Base-by-base conservation (phyloP, 2,113 vertebrate species). In the Salvator merianae region DNA sequence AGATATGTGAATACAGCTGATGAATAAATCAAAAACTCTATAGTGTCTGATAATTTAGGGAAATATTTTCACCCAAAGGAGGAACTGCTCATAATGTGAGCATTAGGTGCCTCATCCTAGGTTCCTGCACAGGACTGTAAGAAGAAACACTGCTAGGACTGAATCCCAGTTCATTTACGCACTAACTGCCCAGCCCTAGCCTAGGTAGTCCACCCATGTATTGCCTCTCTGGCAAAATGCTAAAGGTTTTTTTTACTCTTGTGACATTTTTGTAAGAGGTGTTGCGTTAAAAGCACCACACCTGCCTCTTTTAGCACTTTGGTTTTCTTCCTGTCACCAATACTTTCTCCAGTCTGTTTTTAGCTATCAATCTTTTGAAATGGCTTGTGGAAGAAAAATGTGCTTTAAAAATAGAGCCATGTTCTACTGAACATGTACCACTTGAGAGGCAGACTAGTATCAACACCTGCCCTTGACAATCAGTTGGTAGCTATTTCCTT, bases 401-500 rank as follows among this genome's bases (percentile, higher is more conserved):
- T 76, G 68, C 38, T 88, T 84, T 84, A 74, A 55, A 83, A 91
- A 87, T 1, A 87, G 75, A 87, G 26, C 1, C 6, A 66, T 80
- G 30, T 86, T 88, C 66, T 55, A 50, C 18, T 0, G 0, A 74
- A 16, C 10, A 26, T 68, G 81, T 68, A 88, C 8, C 53, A 80
- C 66, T 80, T 55, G 65, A 68, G 34, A 87, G 76, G 70, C 80
- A 88, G 0, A 0, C 0, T n/a, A 24, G n/a, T 68, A 65, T 47
- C 2, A 75, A 34, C 7, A 55, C 47, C 82, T 89, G 55, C 79
- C 63, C 87, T 87, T 38, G 32, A 59, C 82, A 90, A 85, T 94
- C 89, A 86, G 59, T 71, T 84, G 73, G 85, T 80, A 90, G 76
- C 90, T 84, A 66, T 91, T 77, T 72, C 83, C 68, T 88, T 82